Percentiles rank a stretch among this genome's conserved stretches.
Conservation (phyloP, 2,797 vertebrate species). For the Poecilia wingei region DNA sequence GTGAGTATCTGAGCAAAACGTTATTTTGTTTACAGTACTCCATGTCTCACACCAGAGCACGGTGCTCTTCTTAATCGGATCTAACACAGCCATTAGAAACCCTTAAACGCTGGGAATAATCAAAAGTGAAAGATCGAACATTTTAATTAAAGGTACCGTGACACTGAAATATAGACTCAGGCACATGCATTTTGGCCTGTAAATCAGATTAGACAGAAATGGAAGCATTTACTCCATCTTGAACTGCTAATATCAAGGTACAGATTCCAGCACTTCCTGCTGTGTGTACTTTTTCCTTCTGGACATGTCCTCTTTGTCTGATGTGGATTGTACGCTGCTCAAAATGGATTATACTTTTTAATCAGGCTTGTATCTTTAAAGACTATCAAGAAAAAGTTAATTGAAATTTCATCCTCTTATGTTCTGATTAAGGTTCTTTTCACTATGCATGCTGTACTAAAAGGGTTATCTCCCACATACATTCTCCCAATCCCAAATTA, state of each 20-base stretch:
- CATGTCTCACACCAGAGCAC: conserved; percentile 9
- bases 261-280: conserved; percentile 17
- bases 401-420: conserved; percentile 73
- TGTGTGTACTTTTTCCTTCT: conserved; percentile 25
- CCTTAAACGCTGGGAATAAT: conserved; percentile 62
- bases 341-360: conserved; percentile 73
- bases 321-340: conserved; percentile 68
- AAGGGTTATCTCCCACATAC: conserved; percentile 8
- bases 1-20: neutral
- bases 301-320: conserved; percentile 54
- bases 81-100: conserved; percentile 39
- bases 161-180: conserved; percentile 47
- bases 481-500: conserved; percentile 39
- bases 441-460: conserved; percentile 35
- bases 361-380: conserved; percentile 71
- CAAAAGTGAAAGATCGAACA: conserved; percentile 63
- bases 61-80: conserved; percentile 41
- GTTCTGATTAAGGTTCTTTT: conserved; percentile 67
- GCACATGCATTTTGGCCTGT: conserved; percentile 59
- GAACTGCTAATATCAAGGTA: conserved; percentile 57
- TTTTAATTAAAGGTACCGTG: conserved; percentile 73
- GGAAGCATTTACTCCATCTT: conserved; percentile 69
- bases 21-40: conserved; percentile 8
- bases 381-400: conserved; percentile 72
- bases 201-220: conserved; percentile 76